A percentile compares a stretch with the other conserved stretches of the same genome.
Evolutionary conservation across 2,113 vertebrate genomes (phyloP).

Genomic region (Oostethus manadensis): DNA sequence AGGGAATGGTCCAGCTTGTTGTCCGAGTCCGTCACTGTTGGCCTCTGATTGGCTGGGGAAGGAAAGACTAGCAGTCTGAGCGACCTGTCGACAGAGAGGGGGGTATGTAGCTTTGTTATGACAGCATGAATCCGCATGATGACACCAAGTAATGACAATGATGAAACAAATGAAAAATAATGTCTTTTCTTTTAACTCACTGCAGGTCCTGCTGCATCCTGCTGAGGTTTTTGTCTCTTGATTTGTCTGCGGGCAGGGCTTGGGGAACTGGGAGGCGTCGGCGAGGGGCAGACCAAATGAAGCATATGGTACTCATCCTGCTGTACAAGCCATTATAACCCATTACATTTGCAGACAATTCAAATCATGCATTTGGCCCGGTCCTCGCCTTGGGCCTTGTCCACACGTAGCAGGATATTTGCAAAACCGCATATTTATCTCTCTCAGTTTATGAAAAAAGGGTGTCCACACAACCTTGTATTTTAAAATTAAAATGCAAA

Average conservation of each 20-base stretch:
- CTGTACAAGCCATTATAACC: conserved; percentile 42
- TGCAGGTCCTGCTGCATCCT: conserved; percentile 31
- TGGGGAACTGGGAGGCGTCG: conserved; percentile 68
- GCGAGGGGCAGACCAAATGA: conserved; percentile 72
- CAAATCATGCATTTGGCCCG: too few relatives aligned
- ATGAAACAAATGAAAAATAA: conserved; percentile 55
- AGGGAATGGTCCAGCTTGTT: conserved; percentile 32
- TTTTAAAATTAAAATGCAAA: too few relatives aligned
- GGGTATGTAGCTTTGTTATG: neutral
- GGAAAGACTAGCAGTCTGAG: conserved; percentile 25
- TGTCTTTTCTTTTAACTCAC: conserved; percentile 27
- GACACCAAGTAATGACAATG: conserved; percentile 33
- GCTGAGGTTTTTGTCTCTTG: conserved; percentile 53
- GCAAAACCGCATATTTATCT: too few relatives aligned
- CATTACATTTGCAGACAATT: conserved; percentile 2
- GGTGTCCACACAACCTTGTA: too few relatives aligned
- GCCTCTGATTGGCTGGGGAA: conserved; percentile 31
- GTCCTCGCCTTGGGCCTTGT: too few relatives aligned
- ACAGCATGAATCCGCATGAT: conserved; percentile 35
- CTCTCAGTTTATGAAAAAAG: too few relatives aligned
- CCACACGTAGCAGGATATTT: too few relatives aligned
- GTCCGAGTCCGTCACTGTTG: conserved; percentile 48
- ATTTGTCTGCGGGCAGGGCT: conserved; percentile 49
- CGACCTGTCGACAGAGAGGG: conserved; percentile 25
- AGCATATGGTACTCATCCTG: conserved; percentile 77